Conservation (phyloP, 1,140 invertebrate species). For the Heliconius melpomene region DNA sequence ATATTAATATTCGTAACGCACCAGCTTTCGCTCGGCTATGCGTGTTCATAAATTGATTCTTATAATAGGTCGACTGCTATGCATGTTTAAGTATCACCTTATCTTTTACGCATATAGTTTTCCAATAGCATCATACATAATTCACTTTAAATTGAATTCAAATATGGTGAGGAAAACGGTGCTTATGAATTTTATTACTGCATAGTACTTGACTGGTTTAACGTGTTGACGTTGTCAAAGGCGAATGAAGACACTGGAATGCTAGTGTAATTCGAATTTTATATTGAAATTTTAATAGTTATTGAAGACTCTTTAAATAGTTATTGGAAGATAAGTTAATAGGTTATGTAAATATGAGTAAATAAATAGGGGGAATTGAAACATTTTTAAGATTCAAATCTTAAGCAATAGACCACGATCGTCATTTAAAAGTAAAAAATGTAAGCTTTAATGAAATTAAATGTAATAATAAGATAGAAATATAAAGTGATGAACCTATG, state of each 20-base stretch:
- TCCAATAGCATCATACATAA: conserved; percentile 40
- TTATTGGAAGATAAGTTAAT: conserved; percentile 4
- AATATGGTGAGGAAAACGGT: conserved; percentile 37
- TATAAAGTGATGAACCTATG: no score
- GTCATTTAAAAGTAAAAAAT: no score
- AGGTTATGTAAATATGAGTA: conserved; percentile 3
- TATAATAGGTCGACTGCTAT: conserved; percentile 34
- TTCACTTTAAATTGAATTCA: conserved; percentile 34
- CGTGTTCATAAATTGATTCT: conserved; percentile 40
- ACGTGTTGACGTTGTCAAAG: conserved; percentile 22
- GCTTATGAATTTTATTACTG: conserved; percentile 36
- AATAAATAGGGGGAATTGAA: not conserved
- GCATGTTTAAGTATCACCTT: conserved; percentile 40
- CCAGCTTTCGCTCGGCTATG: conserved; percentile 39
- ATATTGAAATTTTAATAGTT: conserved; percentile 1
- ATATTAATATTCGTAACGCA: conserved; percentile 35
- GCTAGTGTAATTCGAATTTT: not conserved
- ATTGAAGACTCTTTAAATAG: not conserved
- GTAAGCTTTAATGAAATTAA: no score
- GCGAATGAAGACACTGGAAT: conserved; percentile 15
- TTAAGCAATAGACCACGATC: not conserved
- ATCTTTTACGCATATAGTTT: conserved; percentile 38
- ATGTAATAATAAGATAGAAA: no score
- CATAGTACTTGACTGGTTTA: conserved; percentile 26
- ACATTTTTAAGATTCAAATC: not conserved